These are phyloP conservation scores for Hirtodrosophila confusa DNA, from an alignment of 2,888 invertebrate species.

Conservation along the genomic window DNA sequence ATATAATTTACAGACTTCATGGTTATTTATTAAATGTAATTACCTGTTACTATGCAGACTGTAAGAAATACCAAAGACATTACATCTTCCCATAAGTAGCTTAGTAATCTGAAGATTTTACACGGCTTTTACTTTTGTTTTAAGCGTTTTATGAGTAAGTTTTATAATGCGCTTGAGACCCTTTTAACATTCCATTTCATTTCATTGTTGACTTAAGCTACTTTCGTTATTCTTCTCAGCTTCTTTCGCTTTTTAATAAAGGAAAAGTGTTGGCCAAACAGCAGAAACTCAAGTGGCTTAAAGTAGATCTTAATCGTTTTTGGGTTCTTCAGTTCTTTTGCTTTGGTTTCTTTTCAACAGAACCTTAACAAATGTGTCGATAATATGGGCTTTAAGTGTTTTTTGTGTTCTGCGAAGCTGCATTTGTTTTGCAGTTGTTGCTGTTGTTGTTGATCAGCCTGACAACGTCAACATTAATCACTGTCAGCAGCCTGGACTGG, in stretches of 20 bases:
- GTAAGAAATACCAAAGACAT: slow-evolving; percentile 20
- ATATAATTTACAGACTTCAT: too few species aligned
- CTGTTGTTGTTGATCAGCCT: slow-evolving; percentile 12
- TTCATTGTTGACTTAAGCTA: slow-evolving; percentile 73
- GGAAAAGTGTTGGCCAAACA: slow-evolving; percentile 61
- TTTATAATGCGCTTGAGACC: slow-evolving; percentile 53
- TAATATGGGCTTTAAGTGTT: slow-evolving; percentile 50
- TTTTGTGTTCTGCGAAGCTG: slow-evolving; percentile 31
- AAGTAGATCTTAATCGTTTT: slow-evolving; percentile 47
- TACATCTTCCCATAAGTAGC: slow-evolving; percentile 22
- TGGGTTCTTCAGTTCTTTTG: slow-evolving; percentile 12
- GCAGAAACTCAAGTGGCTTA: slow-evolving; percentile 10
- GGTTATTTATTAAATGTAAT: too few species aligned
- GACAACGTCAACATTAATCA: slow-evolving; percentile 73
- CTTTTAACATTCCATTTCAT: slow-evolving; percentile 76
- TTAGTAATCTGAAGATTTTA: slow-evolving; percentile 10
- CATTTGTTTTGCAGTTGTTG: slow-evolving; percentile 12
- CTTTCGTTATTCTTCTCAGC: slow-evolving; percentile 61
- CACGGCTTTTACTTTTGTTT: slow-evolving; percentile 73
- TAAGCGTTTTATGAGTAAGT: slow-evolving; percentile 31
- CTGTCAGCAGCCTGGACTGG: slow-evolving; percentile 59
- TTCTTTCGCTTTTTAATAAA: slow-evolving; percentile 70
- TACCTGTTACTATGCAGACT: background rate
- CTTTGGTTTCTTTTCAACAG: slow-evolving; percentile 7
- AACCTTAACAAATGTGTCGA: slow-evolving; percentile 45